Evolutionary conservation across 2,888 invertebrate genomes (phyloP), one percentile per base, ranked within the genome.

Genomic region (Dromius quadrimaculatus): DNA sequence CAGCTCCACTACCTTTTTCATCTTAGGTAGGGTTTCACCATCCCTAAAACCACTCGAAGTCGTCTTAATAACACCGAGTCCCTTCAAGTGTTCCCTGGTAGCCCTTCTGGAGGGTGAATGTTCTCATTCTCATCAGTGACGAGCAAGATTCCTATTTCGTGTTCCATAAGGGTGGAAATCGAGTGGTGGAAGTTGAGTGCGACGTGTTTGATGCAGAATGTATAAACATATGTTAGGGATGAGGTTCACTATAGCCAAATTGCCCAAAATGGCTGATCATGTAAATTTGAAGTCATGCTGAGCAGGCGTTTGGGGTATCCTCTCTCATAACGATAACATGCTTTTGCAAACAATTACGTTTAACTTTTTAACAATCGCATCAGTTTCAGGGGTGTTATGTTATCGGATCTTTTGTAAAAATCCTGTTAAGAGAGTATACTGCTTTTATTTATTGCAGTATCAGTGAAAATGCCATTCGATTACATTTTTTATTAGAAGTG

Each of bases 201-300:
- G 9, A 9, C 5, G 32, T 8, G 32, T 32, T 32, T 32, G 69
- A 62, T 72, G 65, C 71, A 62, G 70, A 70, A 66, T 57, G 57
- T 57, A 57, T 73, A 73, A 73, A 71, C 73, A 73, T 73, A 73
- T 71, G 73, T 73, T 66, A 69, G 63, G 57, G 11, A 15, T 23
- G 32, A n/a, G 64, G 63, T 54, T 50, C 64, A 71, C 71, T 71
- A 71, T 71, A 71, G 66, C 71, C 72, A 72, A 72, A 73, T 73
- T 73, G 72, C 72, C 71, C 73, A 73, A 73, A 73, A 73, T 73
- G 73, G 73, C 73, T 66, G 72, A 70, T 47, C 73, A 74, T 73
- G 72, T 71, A 74, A 73, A 73, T 72, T 32, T 32, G 32, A 32
- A 32, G 9, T 32, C 32, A 5, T 8, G 32, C 5, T 32, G 32